Percentiles rank a stretch among this genome's conserved stretches.
These are phyloP conservation scores for Folsomia manolachei DNA, from an alignment of 2,888 invertebrate genomes.

Conservation along the genomic window DNA sequence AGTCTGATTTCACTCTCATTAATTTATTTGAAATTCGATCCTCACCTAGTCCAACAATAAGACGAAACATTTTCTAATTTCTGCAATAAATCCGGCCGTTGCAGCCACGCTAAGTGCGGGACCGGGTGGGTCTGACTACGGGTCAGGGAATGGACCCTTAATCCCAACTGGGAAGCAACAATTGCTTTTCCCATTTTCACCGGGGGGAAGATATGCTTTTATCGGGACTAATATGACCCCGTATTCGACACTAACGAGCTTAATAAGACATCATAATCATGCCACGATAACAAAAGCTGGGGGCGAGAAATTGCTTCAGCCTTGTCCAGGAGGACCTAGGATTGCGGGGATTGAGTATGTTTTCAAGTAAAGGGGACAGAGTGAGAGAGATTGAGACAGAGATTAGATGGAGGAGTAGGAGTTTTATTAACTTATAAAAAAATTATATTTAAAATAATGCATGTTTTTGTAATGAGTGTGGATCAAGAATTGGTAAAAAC, in stretches of 20 bases:
- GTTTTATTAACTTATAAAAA: background rate
- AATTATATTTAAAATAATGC: no score
- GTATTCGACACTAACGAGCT: slow-evolving; percentile 32
- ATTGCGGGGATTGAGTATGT: slow-evolving; percentile 34
- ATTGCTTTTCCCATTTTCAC: slow-evolving; percentile 26
- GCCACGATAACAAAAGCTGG: slow-evolving; percentile 41
- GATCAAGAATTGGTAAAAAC: no score
- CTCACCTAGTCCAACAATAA: slow-evolving; percentile 23
- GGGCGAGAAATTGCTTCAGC: slow-evolving; percentile 31
- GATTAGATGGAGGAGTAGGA: no score
- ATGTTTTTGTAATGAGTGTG: no score
- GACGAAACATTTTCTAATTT: slow-evolving; percentile 40
- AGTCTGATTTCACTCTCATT: background rate
- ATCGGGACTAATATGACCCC: slow-evolving; percentile 43
- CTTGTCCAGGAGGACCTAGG: slow-evolving; percentile 37
- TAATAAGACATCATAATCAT: slow-evolving; percentile 39
- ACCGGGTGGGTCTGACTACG: slow-evolving; percentile 10
- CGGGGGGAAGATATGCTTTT: slow-evolving; percentile 39
- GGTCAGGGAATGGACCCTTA: background rate
- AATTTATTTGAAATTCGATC: slow-evolving; percentile 8
- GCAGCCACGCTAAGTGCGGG: slow-evolving; percentile 25
- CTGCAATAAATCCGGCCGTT: slow-evolving; percentile 33
- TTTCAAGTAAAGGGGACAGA: slow-evolving; percentile 24
- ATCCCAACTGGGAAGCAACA: slow-evolving; percentile 29
- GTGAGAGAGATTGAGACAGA: no score